Conservation (phyloP, 1,140 invertebrate genomes). For the Meloidogyne floridensis region DNA sequence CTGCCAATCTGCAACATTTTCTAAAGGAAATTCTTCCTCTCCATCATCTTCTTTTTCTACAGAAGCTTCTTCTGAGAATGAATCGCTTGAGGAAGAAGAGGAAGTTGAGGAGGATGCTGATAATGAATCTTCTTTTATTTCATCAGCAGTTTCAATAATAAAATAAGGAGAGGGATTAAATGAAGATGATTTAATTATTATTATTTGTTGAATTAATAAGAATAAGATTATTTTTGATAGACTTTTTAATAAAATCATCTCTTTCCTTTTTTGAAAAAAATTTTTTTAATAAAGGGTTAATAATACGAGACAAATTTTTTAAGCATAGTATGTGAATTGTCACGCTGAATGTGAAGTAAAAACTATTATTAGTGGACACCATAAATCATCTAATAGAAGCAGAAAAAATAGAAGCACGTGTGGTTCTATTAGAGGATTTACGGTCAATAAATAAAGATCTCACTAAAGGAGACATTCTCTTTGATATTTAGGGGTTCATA, state of each 20-base stretch:
- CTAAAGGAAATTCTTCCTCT: conserved; percentile 1
- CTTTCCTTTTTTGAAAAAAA: neutral
- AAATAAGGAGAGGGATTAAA: neutral
- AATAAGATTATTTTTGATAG: conserved; percentile 3
- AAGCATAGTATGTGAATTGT: too few species aligned
- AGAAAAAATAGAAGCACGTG: too few species aligned
- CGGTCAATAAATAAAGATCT: too few species aligned
- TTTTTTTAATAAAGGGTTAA: too few species aligned
- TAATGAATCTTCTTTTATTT: neutral
- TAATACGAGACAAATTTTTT: too few species aligned
- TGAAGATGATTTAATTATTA: neutral
- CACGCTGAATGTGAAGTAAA: too few species aligned
- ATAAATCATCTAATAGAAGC: too few species aligned
- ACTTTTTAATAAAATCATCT: neutral
- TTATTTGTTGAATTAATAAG: conserved; percentile 1
- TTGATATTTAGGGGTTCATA: too few species aligned
- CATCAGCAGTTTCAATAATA: neutral
- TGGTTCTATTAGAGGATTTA: too few species aligned
- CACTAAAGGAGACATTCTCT: too few species aligned
- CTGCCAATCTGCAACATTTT: conserved; percentile 22
- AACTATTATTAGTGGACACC: too few species aligned
- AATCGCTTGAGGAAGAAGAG: neutral
- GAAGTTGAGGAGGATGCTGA: neutral
- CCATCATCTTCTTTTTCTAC: neutral
- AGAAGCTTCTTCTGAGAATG: neutral